phyloP scores from a whole-genome alignment of 1,140 invertebrate genomes.

The Bombus fervidus region DNA sequence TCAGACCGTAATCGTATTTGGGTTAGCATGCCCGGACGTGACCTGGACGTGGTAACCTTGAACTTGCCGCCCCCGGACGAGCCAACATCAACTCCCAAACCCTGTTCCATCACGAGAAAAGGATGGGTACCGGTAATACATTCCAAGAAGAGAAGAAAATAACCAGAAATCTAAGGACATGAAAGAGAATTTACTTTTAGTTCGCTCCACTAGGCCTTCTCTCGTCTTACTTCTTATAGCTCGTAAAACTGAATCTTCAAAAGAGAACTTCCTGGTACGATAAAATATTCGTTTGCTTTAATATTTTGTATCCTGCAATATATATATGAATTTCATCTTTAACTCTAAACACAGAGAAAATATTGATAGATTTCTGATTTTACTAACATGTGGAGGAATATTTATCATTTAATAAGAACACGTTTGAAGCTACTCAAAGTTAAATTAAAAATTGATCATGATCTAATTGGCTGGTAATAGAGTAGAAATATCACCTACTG shows the following conservation, averaged over 20 bases:
- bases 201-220: background rate
- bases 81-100: constrained; percentile 27
- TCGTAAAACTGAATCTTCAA: background rate
- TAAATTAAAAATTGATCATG: constrained; percentile 25
- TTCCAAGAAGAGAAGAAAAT: constrained; percentile 32
- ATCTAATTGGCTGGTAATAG: background rate
- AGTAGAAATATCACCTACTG: constrained; percentile 17
- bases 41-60: constrained; percentile 74
- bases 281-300: background rate
- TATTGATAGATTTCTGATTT: background rate
- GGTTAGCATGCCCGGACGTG: constrained; percentile 75
- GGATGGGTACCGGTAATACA: constrained; percentile 26
- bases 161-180: constrained; percentile 28
- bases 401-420: background rate
- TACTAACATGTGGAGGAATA: background rate
- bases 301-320: background rate
- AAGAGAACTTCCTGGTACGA: background rate
- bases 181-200: background rate
- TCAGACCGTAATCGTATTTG: constrained; percentile 71
- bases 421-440: background rate
- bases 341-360: background rate
- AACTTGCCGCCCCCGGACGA: constrained; percentile 70
- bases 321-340: background rate
- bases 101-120: background rate
- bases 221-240: background rate